Evolutionary conservation across 2,888 invertebrate genomes (phyloP).

Genomic region (Zaprionus bogoriensis): DNA sequence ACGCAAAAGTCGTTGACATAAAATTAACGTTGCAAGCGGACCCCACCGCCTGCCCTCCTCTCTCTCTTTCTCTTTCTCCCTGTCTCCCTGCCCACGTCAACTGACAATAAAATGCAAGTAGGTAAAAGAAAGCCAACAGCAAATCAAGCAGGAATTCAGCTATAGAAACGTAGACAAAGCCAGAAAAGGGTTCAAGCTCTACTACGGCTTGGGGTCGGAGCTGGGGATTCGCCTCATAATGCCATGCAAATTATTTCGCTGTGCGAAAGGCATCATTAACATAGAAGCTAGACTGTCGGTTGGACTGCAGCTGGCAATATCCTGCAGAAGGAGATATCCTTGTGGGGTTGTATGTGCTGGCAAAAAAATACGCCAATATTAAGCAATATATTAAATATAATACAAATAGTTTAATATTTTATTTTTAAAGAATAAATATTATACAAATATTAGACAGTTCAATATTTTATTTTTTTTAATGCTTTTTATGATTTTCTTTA

Average conservation of each 20-base stretch:
- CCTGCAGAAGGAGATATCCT: constrained; percentile 4
- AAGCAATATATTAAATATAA: background rate
- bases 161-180: background rate
- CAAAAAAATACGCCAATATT: background rate
- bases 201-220: background rate
- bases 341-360: background rate
- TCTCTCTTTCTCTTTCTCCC: background rate
- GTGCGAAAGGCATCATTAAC: constrained; percentile 63
- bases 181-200: background rate
- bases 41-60: background rate
- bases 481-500: background rate
- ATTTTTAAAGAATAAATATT: no score
- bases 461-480: background rate
- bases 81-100: background rate
- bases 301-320: constrained; percentile 28
- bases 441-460: background rate
- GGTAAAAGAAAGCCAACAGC: background rate
- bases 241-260: constrained; percentile 58
- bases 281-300: constrained; percentile 27
- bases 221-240: constrained; percentile 37
- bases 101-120: constrained; percentile 69
- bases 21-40: constrained; percentile 67
- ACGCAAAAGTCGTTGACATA: constrained; percentile 74
- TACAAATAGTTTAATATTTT: background rate
- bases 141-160: constrained; percentile 30